phyloP scores from a whole-genome alignment of 2,888 invertebrate species.

The Drosophila affinis region DNA sequence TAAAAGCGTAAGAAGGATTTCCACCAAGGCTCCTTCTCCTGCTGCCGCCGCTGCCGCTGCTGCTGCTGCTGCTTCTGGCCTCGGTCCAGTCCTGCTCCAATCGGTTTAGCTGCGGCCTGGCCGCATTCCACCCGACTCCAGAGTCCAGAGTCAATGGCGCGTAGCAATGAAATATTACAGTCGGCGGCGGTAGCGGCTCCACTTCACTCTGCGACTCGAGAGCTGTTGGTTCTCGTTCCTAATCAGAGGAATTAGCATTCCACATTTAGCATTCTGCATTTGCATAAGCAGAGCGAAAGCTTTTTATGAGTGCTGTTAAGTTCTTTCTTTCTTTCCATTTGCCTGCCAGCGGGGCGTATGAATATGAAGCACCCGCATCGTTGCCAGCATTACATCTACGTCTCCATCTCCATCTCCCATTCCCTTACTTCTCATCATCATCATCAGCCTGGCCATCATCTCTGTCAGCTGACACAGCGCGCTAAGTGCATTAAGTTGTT shows the following conservation, averaged over 20 bases:
- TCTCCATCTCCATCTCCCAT: conserved; percentile 22
- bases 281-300: conserved; percentile 54
- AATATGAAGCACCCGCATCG: conserved; percentile 62
- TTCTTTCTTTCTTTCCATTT: conserved; percentile 32
- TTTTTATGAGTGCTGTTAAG: conserved; percentile 48
- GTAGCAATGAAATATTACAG: conserved; percentile 72
- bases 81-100: conserved; percentile 42
- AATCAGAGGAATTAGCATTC: conserved; percentile 74
- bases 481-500: conserved; percentile 84
- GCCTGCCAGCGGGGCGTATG: conserved; percentile 58
- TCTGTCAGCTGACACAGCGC: conserved; percentile 58
- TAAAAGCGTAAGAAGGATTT: conserved; percentile 82
- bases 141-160: conserved; percentile 76
- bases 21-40: conserved; percentile 55
- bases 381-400: conserved; percentile 23
- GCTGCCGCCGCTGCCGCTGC: conserved; percentile 14
- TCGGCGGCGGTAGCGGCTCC: conserved; percentile 39
- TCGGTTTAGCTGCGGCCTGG: conserved; percentile 69
- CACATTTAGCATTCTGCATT: conserved; percentile 64
- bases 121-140: conserved; percentile 49
- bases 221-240: conserved; percentile 37
- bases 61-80: conserved; percentile 9
- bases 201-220: conserved; percentile 36
- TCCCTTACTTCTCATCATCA: no score
- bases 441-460: conserved; percentile 16